Evolutionary conservation across 2,797 vertebrate species (phyloP).

Genomic region (Sylvia borin): DNA sequence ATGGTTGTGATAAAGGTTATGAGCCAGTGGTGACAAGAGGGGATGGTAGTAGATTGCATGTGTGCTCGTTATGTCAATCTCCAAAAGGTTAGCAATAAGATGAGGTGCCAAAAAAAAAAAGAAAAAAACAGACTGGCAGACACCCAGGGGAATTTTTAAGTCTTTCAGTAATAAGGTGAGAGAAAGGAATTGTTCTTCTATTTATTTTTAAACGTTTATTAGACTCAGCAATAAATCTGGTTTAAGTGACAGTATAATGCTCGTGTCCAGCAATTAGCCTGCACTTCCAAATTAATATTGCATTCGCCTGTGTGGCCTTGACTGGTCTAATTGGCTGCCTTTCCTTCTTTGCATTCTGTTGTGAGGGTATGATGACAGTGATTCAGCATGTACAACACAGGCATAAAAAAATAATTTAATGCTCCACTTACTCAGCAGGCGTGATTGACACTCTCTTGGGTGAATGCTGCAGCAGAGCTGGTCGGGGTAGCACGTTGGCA

Average conservation of each 20-base stretch:
- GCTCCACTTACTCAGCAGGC: conserved; percentile 51
- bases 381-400: conserved; percentile 53
- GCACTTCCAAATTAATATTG: not conserved
- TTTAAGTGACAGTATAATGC: not conserved
- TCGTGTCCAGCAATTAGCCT: conserved; percentile 23
- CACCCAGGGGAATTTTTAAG: not conserved
- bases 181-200: not conserved
- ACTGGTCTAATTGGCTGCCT: conserved; percentile 41
- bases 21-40: not conserved
- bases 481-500: not conserved
- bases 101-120: not conserved
- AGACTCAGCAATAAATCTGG: not conserved
- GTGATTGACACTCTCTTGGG: conserved; percentile 46
- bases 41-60: not conserved
- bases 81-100: not conserved
- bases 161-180: not conserved
- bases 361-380: conserved; percentile 30
- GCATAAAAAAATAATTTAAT: conserved; percentile 58
- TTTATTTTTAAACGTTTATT: conserved; percentile 1
- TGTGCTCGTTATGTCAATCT: not conserved
- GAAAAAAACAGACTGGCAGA: not conserved
- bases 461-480: not conserved
- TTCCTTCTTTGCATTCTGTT: conserved; percentile 23
- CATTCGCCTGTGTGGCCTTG: not conserved
- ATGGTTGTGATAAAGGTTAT: not conserved